Conservation (phyloP, 2,113 vertebrate species). For the Prochilodus magdalenae region DNA sequence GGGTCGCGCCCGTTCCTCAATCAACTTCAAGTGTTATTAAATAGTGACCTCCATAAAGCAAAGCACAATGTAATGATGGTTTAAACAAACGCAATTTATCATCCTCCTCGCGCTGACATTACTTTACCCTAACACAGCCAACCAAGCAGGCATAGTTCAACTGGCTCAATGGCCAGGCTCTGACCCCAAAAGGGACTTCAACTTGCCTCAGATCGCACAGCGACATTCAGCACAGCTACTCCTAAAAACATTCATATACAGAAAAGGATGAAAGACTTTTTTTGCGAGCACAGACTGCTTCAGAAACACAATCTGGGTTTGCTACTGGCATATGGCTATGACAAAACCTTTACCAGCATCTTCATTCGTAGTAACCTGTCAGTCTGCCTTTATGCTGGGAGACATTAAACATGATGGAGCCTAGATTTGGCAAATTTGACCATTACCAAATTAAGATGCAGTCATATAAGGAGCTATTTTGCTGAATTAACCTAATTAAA, state of each 20-base stretch:
- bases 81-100: slow-evolving; percentile 92
- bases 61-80: slow-evolving; percentile 87
- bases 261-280: slow-evolving; percentile 32
- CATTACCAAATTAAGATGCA: background rate
- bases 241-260: slow-evolving; percentile 7
- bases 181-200: slow-evolving; percentile 39
- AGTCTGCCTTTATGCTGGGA: too few relatives aligned
- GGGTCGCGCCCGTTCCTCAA: slow-evolving; percentile 72
- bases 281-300: background rate
- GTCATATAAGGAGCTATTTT: background rate
- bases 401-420: background rate
- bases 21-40: slow-evolving; percentile 86
- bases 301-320: background rate
- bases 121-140: slow-evolving; percentile 77
- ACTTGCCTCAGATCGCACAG: slow-evolving; percentile 28
- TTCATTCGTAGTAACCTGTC: background rate
- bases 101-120: slow-evolving; percentile 77
- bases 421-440: background rate
- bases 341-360: background rate
- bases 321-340: too few relatives aligned
- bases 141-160: slow-evolving; percentile 56
- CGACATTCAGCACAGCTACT: slow-evolving; percentile 24
- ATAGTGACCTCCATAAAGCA: slow-evolving; percentile 87
- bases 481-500: background rate
- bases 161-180: slow-evolving; percentile 52